These are phyloP conservation scores for Coendou prehensilis DNA, from an alignment of 2,797 vertebrate species.

Conservation along the genomic window DNA sequence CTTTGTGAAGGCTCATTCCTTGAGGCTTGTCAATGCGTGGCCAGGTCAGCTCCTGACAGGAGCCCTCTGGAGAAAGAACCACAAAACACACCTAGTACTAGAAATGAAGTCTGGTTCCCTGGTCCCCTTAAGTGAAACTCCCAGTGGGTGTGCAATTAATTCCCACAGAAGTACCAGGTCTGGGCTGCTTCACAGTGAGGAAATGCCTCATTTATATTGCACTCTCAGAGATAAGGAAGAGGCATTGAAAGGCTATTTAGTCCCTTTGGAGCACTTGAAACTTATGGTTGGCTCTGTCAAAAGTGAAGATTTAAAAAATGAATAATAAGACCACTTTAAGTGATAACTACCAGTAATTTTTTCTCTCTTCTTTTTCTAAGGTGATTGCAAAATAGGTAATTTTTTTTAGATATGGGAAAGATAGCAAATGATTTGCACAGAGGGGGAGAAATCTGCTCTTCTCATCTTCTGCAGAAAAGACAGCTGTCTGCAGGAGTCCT, in stretches of 20 bases:
- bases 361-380: not conserved
- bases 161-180: not conserved
- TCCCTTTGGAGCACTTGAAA: not conserved
- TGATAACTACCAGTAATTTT: constrained; percentile 49
- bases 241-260: not conserved
- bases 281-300: constrained; percentile 55
- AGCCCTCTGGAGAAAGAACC: not conserved
- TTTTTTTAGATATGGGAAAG: not conserved
- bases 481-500: not conserved
- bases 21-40: too few species aligned
- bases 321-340: constrained; percentile 72
- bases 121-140: not conserved
- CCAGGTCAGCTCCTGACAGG: not conserved
- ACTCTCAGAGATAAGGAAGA: constrained; percentile 18
- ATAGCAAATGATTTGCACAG: constrained; percentile 18
- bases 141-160: constrained; percentile 5
- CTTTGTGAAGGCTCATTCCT: not conserved
- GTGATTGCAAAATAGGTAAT: constrained; percentile 1
- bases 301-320: constrained; percentile 64
- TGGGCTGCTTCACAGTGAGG: constrained; percentile 4
- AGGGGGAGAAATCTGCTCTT: not conserved
- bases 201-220: constrained; percentile 69
- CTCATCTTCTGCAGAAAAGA: not conserved
- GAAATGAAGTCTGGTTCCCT: not conserved
- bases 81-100: not conserved